Conservation (phyloP, 2,113 vertebrate genomes). For the Gracilinanus agilis region DNA sequence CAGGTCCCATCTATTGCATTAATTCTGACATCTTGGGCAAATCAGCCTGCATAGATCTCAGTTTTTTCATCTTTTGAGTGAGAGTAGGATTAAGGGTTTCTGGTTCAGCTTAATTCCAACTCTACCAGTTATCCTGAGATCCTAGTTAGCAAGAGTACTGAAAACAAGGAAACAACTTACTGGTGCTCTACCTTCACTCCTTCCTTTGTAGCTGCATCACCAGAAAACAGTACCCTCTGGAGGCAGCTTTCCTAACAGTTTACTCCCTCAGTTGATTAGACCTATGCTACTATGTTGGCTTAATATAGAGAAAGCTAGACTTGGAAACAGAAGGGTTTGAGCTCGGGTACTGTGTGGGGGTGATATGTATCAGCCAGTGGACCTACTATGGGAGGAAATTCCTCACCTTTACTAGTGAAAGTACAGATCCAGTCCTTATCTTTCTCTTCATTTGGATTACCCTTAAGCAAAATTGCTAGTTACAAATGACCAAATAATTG, state of each 20-base stretch:
- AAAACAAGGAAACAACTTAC: background rate
- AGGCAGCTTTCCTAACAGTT: background rate
- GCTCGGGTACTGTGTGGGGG: too few species aligned
- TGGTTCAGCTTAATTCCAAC: background rate
- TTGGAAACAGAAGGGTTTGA: too few species aligned
- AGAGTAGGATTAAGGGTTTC: background rate
- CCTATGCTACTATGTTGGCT: background rate
- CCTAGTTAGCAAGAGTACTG: background rate
- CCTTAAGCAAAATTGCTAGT: background rate
- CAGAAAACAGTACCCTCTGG: background rate
- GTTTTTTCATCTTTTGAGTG: background rate
- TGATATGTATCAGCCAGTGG: too few species aligned
- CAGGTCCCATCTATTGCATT: too few species aligned
- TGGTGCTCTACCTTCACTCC: too few species aligned
- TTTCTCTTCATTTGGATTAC: background rate
- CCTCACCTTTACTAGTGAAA: background rate
- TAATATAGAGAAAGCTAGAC: background rate
- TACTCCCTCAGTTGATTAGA: background rate
- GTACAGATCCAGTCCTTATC: background rate
- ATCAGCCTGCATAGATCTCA: background rate
- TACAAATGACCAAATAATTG: background rate
- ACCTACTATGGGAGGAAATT: background rate
- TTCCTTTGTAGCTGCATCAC: background rate
- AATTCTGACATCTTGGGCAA: background rate
- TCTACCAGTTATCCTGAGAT: background rate